These are phyloP conservation scores for Melanogrammus aeglefinus DNA, from an alignment of 2,797 vertebrate species.

Conservation along the genomic window DNA sequence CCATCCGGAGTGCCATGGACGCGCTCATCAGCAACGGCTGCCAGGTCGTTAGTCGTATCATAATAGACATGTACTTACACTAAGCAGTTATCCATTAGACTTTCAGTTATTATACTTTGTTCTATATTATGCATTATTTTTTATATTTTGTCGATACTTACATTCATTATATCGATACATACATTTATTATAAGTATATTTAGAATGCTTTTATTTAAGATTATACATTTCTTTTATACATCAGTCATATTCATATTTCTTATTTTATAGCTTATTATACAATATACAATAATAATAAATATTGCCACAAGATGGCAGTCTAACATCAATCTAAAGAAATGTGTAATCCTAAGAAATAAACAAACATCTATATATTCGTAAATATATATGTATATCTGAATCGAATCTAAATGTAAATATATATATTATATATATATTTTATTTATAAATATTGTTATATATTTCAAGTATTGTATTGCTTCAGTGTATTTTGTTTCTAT, in stretches of 20 bases:
- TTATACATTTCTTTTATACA: neutral
- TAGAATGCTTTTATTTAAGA: neutral
- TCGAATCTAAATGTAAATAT: neutral
- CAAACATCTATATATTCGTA: neutral
- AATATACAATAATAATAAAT: too few species aligned
- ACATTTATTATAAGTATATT: neutral
- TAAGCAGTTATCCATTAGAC: neutral
- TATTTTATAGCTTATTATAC: neutral
- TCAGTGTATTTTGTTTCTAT: too few species aligned
- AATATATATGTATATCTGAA: neutral
- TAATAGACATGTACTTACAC: too few species aligned
- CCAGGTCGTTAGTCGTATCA: constrained; percentile 72
- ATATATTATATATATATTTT: neutral
- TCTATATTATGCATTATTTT: neutral
- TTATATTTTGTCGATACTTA: neutral
- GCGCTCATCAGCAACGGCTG: constrained; percentile 81
- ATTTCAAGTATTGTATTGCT: too few species aligned
- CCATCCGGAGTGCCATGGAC: constrained; percentile 82
- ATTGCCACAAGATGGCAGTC: constrained; percentile 1
- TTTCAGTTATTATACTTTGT: neutral
- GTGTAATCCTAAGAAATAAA: neutral
- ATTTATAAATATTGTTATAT: too few species aligned
- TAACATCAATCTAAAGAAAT: neutral
- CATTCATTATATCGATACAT: neutral
- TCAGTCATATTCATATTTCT: too few species aligned